These are phyloP conservation scores for Dryobates pubescens DNA, from an alignment of 2,797 vertebrate genomes.

Conservation along the genomic window DNA sequence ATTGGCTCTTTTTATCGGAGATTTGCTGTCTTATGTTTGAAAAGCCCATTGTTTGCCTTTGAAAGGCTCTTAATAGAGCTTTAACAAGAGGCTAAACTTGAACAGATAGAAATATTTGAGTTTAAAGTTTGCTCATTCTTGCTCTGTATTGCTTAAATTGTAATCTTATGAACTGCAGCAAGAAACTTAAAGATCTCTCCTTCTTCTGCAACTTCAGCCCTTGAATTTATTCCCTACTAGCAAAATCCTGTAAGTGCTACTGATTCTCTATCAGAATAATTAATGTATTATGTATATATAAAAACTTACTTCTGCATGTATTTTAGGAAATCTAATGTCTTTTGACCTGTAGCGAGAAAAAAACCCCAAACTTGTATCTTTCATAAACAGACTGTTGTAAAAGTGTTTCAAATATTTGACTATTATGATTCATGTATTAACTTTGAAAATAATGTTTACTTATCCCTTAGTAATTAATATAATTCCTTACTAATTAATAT, in stretches of 20 bases:
- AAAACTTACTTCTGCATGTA: not conserved
- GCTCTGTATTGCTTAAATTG: conserved; percentile 1
- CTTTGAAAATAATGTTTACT: not conserved
- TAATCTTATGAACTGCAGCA: not conserved
- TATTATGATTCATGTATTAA: not conserved
- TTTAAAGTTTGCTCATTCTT: not conserved
- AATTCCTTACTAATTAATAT: no score
- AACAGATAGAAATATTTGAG: conserved; percentile 37
- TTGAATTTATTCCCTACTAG: not conserved
- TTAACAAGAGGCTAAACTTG: conserved; percentile 29
- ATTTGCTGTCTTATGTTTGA: conserved; percentile 52
- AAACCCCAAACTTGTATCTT: not conserved
- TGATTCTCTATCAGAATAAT: not conserved
- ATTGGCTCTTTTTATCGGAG: conserved; percentile 38
- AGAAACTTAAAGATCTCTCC: not conserved
- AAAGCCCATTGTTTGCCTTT: conserved; percentile 56
- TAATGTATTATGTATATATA: not conserved
- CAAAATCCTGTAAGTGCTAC: not conserved
- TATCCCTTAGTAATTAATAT: not conserved
- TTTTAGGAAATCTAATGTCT: conserved; percentile 4
- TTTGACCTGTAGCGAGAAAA: not conserved
- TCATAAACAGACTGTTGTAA: not conserved
- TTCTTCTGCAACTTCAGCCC: not conserved
- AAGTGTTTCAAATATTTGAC: not conserved
- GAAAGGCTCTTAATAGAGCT: conserved; percentile 28